phyloP scores from a whole-genome alignment of 2,113 vertebrate species.

The Lasiurus cinereus region DNA sequence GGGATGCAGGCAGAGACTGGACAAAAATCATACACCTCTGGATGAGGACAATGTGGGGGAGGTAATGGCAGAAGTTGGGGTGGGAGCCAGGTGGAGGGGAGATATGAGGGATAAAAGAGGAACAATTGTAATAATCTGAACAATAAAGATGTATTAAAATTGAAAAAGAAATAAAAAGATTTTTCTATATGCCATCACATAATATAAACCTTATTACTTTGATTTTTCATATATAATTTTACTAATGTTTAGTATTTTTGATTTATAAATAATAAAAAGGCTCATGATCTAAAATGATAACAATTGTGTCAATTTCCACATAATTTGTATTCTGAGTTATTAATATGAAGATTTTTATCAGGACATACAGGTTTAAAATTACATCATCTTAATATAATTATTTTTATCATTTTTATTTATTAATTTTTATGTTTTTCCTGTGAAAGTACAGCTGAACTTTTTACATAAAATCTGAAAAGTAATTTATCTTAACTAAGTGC shows the following conservation, averaged over 20 bases:
- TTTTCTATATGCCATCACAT: not conserved
- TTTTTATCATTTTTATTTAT: not conserved
- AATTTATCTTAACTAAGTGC: not conserved
- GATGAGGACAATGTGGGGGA: too few species aligned
- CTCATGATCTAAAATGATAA: not conserved
- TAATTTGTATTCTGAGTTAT: slow-evolving; percentile 9
- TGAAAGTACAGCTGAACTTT: not conserved
- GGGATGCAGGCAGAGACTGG: too few species aligned
- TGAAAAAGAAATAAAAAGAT: not conserved
- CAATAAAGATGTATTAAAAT: too few species aligned
- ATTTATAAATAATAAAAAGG: not conserved
- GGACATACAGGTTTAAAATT: not conserved
- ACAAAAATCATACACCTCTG: too few species aligned
- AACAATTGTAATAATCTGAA: too few species aligned
- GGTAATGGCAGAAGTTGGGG: too few species aligned
- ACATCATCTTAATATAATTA: not conserved
- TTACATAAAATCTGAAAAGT: not conserved
- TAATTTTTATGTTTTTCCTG: not conserved
- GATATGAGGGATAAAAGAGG: too few species aligned
- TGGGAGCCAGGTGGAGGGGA: too few species aligned
- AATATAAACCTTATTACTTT: not conserved
- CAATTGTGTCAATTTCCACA: not conserved
- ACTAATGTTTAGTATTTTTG: not conserved
- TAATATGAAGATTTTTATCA: not conserved
- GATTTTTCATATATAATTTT: not conserved